Percentiles rank a stretch among this genome's conserved stretches.
Evolutionary conservation across 2,113 vertebrate genomes (phyloP).

Genomic region (Ophthalmolycus amberensis): DNA sequence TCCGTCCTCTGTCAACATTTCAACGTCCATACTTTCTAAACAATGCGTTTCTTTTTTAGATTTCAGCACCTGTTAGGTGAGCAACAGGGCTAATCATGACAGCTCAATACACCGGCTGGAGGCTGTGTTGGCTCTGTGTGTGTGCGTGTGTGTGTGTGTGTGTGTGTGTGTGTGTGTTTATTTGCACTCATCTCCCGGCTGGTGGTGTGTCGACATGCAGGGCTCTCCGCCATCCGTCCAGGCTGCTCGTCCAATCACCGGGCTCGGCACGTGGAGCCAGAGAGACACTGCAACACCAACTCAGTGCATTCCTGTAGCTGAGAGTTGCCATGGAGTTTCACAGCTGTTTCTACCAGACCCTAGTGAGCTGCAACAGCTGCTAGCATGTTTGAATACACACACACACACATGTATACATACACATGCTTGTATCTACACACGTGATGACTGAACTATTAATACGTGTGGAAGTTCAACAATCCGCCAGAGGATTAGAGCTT

Average conservation of each 20-base stretch:
- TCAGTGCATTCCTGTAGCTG: conserved; percentile 53
- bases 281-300: conserved; percentile 42
- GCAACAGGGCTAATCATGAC: conserved; percentile 28
- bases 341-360: conserved; percentile 71
- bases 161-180: conserved; percentile 27
- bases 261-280: conserved; percentile 14
- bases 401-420: conserved; percentile 4
- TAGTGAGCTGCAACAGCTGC: conserved; percentile 75
- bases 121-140: conserved; percentile 11
- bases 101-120: conserved; percentile 35
- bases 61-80: conserved; percentile 27
- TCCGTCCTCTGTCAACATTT: not conserved
- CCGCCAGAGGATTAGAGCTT: not conserved
- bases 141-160: conserved; percentile 22
- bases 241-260: conserved; percentile 36
- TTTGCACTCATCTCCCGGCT: conserved; percentile 30
- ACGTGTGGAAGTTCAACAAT: not conserved
- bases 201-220: conserved; percentile 53
- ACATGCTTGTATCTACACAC: conserved; percentile 10
- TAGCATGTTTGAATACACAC: conserved; percentile 24
- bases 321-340: conserved; percentile 73
- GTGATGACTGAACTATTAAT: conserved; percentile 20
- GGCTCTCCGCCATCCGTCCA: conserved; percentile 40
- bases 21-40: not conserved
- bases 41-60: not conserved